Percentiles rank a stretch among this genome's conserved stretches.
Conservation (phyloP, 1,140 invertebrate genomes). For the Trachymyrmex cornetzi region DNA sequence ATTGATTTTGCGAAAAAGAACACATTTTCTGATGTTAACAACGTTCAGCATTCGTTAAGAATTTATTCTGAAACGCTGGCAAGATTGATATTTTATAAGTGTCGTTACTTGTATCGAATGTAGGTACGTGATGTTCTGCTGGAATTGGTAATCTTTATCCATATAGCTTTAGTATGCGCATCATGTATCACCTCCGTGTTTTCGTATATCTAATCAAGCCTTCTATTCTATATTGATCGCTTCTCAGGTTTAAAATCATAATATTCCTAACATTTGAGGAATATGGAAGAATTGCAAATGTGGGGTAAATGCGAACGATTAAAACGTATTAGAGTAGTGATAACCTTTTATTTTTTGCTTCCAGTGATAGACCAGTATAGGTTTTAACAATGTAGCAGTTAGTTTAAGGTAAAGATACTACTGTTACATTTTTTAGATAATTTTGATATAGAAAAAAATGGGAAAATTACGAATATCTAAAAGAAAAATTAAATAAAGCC, state of each 20-base stretch:
- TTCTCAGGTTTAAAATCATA: not conserved
- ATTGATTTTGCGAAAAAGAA: not conserved
- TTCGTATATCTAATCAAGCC: conserved; percentile 15
- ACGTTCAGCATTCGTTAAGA: conserved; percentile 35
- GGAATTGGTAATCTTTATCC: conserved; percentile 27
- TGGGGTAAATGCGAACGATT: too few species aligned
- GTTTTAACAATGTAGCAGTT: too few species aligned
- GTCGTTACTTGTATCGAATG: conserved; percentile 5
- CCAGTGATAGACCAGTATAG: too few species aligned
- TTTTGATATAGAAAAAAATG: too few species aligned
- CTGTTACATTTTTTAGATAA: too few species aligned
- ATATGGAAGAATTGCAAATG: too few species aligned
- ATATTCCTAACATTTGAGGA: not conserved
- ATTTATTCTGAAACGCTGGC: conserved; percentile 22
- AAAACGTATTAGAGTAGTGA: too few species aligned
- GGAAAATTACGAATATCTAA: too few species aligned
- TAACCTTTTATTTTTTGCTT: too few species aligned
- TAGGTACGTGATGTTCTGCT: conserved; percentile 2
- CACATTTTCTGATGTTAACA: not conserved
- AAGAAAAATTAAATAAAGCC: too few species aligned
- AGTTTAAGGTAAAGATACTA: too few species aligned
- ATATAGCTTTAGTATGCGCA: conserved; percentile 25
- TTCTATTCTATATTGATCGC: not conserved
- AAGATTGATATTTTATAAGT: conserved; percentile 27
- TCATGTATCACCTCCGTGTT: not conserved